Evolutionary conservation across 2,113 vertebrate genomes (phyloP).

Genomic region (Plectropomus leopardus): DNA sequence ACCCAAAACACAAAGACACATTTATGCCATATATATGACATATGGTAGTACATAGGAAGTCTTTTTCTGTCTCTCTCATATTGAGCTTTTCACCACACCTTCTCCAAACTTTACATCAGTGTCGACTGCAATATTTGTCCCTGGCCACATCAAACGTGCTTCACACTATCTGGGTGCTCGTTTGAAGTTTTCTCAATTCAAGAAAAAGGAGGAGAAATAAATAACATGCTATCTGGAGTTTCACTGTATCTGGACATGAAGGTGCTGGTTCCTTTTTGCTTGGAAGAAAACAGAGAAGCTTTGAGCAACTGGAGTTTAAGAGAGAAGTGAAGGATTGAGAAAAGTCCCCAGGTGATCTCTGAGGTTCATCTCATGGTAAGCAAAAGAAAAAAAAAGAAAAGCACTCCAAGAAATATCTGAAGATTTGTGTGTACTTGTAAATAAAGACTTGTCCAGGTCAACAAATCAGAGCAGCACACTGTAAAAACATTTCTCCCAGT

Average conservation of each 20-base stretch:
- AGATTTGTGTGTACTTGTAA: conserved; percentile 30
- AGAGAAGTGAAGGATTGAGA: conserved; percentile 46
- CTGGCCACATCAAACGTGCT: conserved; percentile 74
- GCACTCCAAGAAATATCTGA: conserved; percentile 6
- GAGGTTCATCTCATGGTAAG: conserved; percentile 38
- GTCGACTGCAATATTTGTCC: conserved; percentile 55
- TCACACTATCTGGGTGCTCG: conserved; percentile 48
- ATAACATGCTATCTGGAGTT: conserved; percentile 56
- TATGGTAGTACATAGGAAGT: not conserved
- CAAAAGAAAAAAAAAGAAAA: conserved; percentile 25
- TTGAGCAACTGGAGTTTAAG: conserved; percentile 53
- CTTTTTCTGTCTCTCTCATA: conserved; percentile 1
- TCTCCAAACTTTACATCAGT: conserved; percentile 28
- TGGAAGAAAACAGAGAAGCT: conserved; percentile 49
- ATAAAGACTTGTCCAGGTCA: conserved; percentile 9
- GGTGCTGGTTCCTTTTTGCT: conserved; percentile 40
- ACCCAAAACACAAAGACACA: conserved; percentile 31
- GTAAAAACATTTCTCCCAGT: conserved; percentile 7
- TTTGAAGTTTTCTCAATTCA: conserved; percentile 73
- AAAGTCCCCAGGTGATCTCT: conserved; percentile 47
- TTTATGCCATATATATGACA: not conserved
- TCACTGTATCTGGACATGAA: conserved; percentile 46
- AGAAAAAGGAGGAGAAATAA: conserved; percentile 61
- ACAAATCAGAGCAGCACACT: conserved; percentile 16
- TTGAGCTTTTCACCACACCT: conserved; percentile 23